Percentiles rank a stretch among this genome's conserved stretches.
Evolutionary conservation across 1,140 invertebrate genomes (phyloP).

Genomic region (Hydropsyche tenuis): DNA sequence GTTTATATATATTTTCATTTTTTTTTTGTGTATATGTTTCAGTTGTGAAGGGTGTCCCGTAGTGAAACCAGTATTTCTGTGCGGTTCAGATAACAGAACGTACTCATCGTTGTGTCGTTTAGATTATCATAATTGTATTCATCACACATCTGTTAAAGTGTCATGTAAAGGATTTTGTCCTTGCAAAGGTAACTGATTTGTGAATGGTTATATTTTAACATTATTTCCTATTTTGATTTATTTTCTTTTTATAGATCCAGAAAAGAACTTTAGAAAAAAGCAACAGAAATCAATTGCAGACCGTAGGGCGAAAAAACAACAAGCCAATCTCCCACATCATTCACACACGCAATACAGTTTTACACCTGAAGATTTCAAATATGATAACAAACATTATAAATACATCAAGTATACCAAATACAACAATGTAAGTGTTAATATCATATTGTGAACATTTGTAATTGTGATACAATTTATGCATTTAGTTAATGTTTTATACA

Average conservation of each 20-base stretch:
- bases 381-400: constrained; percentile 81
- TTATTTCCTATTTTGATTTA: no score
- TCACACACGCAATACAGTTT: constrained; percentile 66
- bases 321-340: constrained; percentile 36
- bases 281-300: constrained; percentile 42
- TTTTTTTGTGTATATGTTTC: not conserved
- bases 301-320: constrained; percentile 49
- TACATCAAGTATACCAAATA: constrained; percentile 80
- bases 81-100: constrained; percentile 90
- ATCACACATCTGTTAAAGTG: constrained; percentile 74
- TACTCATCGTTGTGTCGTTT: constrained; percentile 89
- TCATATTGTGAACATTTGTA: constrained; percentile 1
- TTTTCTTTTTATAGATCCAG: constrained; percentile 33
- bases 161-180: constrained; percentile 90
- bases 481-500: constrained; percentile 34
- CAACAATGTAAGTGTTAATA: constrained; percentile 65
- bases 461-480: constrained; percentile 12
- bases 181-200: constrained; percentile 71
- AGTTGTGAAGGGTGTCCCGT: constrained; percentile 83
- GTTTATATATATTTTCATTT: no score
- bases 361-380: constrained; percentile 79
- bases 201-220: not conserved
- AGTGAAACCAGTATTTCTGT: constrained; percentile 80
- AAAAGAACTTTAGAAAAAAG: constrained; percentile 45
- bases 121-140: constrained; percentile 92